A percentile compares a stretch with the other conserved stretches of the same genome.
Conservation (phyloP, 2,888 invertebrate genomes). For the Clunio marinus region DNA sequence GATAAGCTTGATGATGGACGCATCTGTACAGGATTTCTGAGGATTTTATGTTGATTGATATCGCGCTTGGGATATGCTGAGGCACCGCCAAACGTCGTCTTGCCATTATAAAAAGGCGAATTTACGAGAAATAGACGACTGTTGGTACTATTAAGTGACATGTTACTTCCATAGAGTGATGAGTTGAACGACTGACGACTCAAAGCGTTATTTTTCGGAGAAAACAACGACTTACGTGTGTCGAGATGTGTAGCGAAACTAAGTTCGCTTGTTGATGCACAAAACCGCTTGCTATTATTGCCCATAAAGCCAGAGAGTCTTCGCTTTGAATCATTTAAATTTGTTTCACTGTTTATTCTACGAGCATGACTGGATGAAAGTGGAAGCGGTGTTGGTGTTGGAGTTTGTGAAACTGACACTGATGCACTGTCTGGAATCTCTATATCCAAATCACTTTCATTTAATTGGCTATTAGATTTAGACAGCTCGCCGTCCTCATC, state of each 20-base stretch:
- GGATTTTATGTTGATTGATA: constrained; percentile 40
- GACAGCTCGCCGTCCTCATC: constrained; percentile 13
- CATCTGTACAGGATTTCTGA: constrained; percentile 46
- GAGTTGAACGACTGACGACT: constrained; percentile 49
- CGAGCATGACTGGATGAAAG: neutral
- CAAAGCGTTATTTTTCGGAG: constrained; percentile 44
- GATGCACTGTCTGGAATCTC: constrained; percentile 29
- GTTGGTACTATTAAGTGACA: constrained; percentile 48
- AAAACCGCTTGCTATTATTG: constrained; percentile 29
- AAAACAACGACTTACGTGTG: constrained; percentile 49
- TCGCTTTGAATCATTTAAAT: constrained; percentile 24
- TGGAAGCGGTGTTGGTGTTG: neutral
- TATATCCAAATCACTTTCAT: constrained; percentile 30
- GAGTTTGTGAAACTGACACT: neutral
- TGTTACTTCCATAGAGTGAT: constrained; percentile 50
- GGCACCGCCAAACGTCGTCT: constrained; percentile 72
- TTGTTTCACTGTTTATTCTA: constrained; percentile 33
- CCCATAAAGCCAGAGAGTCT: constrained; percentile 34
- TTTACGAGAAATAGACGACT: constrained; percentile 47
- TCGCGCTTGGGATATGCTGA: constrained; percentile 54
- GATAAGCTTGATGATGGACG: constrained; percentile 47
- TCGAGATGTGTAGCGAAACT: constrained; percentile 49
- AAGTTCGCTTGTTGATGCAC: constrained; percentile 33
- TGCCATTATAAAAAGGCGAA: constrained; percentile 73
- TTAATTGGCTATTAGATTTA: constrained; percentile 31